Conservation (phyloP, 2,113 vertebrate species). For the Bettongia penicillata region DNA sequence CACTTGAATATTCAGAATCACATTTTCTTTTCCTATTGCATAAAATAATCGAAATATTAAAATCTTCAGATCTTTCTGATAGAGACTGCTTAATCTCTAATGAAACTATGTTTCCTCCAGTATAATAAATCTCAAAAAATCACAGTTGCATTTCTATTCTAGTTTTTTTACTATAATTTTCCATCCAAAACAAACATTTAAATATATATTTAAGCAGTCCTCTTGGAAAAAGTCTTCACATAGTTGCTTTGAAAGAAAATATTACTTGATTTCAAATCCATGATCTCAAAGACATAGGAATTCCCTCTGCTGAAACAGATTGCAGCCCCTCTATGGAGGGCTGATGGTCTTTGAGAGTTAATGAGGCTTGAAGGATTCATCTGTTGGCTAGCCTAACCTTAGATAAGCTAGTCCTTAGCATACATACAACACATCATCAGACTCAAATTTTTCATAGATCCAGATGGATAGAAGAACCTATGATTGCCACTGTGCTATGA, state of each 20-base stretch:
- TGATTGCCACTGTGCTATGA: neutral
- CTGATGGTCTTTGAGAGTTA: neutral
- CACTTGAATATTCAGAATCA: neutral
- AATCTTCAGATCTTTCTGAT: neutral
- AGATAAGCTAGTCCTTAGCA: too few species aligned
- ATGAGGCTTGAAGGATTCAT: neutral
- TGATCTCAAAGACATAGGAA: neutral
- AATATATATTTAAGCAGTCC: slow-evolving; percentile 6
- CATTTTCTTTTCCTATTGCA: neutral
- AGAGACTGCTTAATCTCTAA: slow-evolving; percentile 11
- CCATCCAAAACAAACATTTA: neutral
- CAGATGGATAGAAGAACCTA: neutral
- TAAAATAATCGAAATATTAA: slow-evolving; percentile 16
- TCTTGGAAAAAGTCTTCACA: neutral
- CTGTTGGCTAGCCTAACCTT: neutral
- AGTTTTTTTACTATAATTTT: slow-evolving; percentile 34
- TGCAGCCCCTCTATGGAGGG: neutral
- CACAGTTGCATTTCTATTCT: slow-evolving; percentile 19
- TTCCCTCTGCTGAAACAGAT: neutral
- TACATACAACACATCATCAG: neutral
- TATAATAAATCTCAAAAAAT: slow-evolving; percentile 8
- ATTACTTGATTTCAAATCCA: neutral
- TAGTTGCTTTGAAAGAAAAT: neutral
- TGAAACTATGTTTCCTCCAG: neutral
- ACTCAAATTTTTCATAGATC: neutral